Evolutionary conservation across 2,797 vertebrate genomes (phyloP).

Genomic region (Pristis pectinata): DNA sequence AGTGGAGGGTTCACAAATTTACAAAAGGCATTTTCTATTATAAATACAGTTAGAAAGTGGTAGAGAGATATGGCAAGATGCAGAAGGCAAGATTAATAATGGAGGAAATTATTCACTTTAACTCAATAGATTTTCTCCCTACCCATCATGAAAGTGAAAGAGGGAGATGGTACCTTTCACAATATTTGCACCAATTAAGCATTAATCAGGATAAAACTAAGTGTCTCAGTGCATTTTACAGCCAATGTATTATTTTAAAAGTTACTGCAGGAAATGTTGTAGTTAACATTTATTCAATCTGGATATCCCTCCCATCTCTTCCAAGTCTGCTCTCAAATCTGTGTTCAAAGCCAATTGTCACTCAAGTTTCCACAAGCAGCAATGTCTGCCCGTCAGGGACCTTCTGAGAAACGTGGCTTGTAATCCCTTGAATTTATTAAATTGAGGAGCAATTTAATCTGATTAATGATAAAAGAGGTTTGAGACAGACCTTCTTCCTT

Average conservation of each 20-base stretch:
- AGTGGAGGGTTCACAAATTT: not conserved
- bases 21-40: not conserved
- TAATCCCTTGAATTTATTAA: too few relatives aligned
- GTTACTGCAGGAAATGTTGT: not conserved
- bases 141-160: not conserved
- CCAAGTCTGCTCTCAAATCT: not conserved
- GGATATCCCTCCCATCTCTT: not conserved
- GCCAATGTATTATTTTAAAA: not conserved
- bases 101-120: not conserved
- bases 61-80: not conserved
- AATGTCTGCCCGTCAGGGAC: not conserved
- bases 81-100: not conserved
- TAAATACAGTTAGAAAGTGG: not conserved
- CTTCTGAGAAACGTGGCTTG: not conserved
- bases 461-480: not conserved
- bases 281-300: too few relatives aligned
- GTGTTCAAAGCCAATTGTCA: not conserved
- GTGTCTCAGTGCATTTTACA: not conserved
- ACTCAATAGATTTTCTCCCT: not conserved
- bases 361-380: not conserved
- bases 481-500: too few relatives aligned
- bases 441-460: too few relatives aligned
- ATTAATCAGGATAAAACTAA: not conserved
- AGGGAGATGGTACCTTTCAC: not conserved
- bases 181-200: not conserved